Percentiles rank a stretch among this genome's conserved stretches.
phyloP scores from a whole-genome alignment of 2,113 vertebrate genomes.

The Phaethon lepturus region DNA sequence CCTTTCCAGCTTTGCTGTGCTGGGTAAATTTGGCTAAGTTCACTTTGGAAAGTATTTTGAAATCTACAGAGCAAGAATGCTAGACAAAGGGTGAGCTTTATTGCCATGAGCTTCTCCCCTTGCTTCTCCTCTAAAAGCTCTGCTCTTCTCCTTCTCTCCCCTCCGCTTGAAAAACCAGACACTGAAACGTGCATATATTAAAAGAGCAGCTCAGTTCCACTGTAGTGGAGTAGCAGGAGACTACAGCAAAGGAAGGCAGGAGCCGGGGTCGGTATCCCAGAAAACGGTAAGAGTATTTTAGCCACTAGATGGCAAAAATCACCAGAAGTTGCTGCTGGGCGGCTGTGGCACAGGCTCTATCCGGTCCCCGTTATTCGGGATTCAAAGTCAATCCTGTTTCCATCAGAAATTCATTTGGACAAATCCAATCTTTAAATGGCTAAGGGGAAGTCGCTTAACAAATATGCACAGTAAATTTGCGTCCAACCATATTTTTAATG shows the following conservation, averaged over 20 bases:
- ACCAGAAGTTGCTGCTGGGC: not conserved
- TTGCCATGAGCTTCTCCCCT: not conserved
- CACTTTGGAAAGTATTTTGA: not conserved
- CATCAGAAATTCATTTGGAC: not conserved
- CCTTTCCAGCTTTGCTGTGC: not conserved
- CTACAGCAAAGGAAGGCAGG: not conserved
- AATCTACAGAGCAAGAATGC: not conserved
- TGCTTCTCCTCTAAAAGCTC: not conserved
- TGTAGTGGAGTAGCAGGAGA: not conserved
- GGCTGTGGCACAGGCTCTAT: not conserved
- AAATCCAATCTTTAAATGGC: not conserved
- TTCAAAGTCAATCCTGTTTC: not conserved
- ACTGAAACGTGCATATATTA: not conserved
- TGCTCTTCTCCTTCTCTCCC: not conserved
- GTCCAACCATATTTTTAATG: not conserved
- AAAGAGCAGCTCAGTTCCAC: not conserved
- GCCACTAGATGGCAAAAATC: conserved; percentile 65
- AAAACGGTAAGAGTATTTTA: not conserved
- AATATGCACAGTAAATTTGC: not conserved
- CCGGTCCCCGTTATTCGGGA: not conserved
- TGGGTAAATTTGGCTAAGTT: not conserved
- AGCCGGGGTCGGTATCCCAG: not conserved
- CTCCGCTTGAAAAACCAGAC: not conserved
- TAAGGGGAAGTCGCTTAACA: not conserved
- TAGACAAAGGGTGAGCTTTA: not conserved